Evolutionary conservation across 2,113 vertebrate genomes (phyloP), one percentile per base, ranked within the genome.

Genomic region (Clupea harengus): DNA sequence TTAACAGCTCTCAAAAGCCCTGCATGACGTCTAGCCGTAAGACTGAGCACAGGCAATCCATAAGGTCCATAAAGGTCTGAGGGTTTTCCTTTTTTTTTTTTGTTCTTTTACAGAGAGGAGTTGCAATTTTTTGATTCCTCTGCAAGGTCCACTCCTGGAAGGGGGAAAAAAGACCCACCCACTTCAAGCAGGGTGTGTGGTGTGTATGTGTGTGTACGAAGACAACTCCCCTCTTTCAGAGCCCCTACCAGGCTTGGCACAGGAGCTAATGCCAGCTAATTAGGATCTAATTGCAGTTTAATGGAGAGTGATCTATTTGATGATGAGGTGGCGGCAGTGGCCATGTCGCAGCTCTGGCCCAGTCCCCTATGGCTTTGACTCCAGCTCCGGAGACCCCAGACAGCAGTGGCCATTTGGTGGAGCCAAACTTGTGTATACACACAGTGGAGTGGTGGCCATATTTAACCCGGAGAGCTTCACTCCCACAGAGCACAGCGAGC

Each of bases 1-100:
- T 78, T 78, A 17, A 78, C 72, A 78, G 72, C 72, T 78, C 72
- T 78, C 25, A 78, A 78, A 78, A 32, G 72, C 28, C 15, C 72
- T 28, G 28, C 72, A 78, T 78, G 72, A 78, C 28, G 32, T 78
- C 72, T 78, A 0, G 25, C 32, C 28, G 39, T 13, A 11, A 32
- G 72, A 32, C 72, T 39, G 6, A 3, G 28, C 0, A 32, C 72
- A 78, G 64, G 72, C 13, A 32, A 32, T 28, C 72, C 28, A 78
- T 60, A 60, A 60, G 54, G 54, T 13, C 72, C 64, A 39, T 32
- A 15, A 78, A 44, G 13, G 28, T 78, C 72, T 78, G 11, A 44
- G 8, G 18, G 32, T 75, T 75, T 15, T 75, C n/a, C 28, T 32
- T 75, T 72, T 28, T 10, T 13, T 3, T 15, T 78, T 5, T 32